Evolutionary conservation across 2,113 vertebrate genomes (phyloP).

Genomic region (Oreotrochilus melanogaster): DNA sequence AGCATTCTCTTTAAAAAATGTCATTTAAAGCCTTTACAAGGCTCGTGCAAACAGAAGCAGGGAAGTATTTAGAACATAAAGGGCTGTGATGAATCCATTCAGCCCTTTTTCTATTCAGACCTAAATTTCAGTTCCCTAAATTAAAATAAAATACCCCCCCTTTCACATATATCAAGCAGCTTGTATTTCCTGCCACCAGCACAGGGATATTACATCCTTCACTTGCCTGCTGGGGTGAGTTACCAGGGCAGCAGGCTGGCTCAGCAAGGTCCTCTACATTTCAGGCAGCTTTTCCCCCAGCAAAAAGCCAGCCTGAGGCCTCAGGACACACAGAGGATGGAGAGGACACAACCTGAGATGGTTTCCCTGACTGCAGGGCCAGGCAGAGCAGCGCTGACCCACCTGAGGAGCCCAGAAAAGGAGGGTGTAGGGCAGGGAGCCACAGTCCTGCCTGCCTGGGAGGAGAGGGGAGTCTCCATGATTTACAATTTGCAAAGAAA

Average conservation of each 20-base stretch:
- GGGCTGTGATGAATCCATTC: conserved; percentile 45
- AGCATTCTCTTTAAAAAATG: not conserved
- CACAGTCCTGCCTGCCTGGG: not conserved
- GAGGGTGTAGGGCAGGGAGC: rapidly evolving
- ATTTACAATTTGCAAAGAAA: not conserved
- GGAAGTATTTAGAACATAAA: conserved; percentile 8
- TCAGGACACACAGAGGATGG: rapidly evolving
- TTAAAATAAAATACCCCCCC: not conserved
- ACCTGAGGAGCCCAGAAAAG: rapidly evolving
- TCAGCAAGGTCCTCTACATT: not conserved
- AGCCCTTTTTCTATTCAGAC: conserved; percentile 1
- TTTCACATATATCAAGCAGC: not conserved
- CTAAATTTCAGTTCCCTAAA: not conserved
- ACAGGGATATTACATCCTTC: rapidly evolving
- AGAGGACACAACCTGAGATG: rapidly evolving
- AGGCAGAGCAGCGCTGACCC: rapidly evolving
- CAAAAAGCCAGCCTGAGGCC: rapidly evolving
- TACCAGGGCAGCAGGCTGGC: rapidly evolving
- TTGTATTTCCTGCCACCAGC: not conserved
- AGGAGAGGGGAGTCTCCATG: not conserved
- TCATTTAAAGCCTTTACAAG: not conserved
- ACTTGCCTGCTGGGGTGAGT: not conserved
- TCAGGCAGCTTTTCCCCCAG: not conserved
- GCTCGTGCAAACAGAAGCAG: not conserved
- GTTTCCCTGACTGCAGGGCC: rapidly evolving